Evolutionary conservation across 2,888 invertebrate species (phyloP).

Genomic region (Sarcophaga variegata): DNA sequence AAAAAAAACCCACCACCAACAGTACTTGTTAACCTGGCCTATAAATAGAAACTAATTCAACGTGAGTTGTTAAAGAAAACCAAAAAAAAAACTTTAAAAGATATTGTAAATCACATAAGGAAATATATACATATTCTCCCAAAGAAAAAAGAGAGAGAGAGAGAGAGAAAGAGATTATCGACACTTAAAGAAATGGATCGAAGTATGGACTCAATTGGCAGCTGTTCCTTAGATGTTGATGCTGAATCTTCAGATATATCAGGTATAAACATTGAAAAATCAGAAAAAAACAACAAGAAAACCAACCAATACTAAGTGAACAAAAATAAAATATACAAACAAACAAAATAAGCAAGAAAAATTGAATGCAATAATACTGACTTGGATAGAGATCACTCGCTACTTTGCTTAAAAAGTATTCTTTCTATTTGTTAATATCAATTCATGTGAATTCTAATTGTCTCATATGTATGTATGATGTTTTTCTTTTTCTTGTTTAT

Average conservation of each 20-base stretch:
- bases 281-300: slow-evolving; percentile 28
- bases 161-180: background rate
- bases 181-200: slow-evolving; percentile 84
- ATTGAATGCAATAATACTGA: slow-evolving; percentile 8
- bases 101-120: background rate
- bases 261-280: slow-evolving; percentile 83
- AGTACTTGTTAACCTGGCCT: slow-evolving; percentile 48
- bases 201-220: slow-evolving; percentile 92
- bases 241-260: slow-evolving; percentile 87
- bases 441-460: slow-evolving; percentile 3
- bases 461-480: slow-evolving; percentile 15
- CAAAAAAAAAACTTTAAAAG: slow-evolving; percentile 6
- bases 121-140: too few relatives aligned
- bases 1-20: slow-evolving; percentile 19
- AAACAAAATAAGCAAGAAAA: slow-evolving; percentile 54
- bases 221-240: slow-evolving; percentile 93
- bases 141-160: background rate
- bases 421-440: slow-evolving; percentile 2
- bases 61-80: slow-evolving; percentile 21
- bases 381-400: slow-evolving; percentile 7
- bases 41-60: slow-evolving; percentile 23
- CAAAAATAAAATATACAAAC: slow-evolving; percentile 21
- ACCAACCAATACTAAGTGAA: slow-evolving; percentile 18
- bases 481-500: slow-evolving; percentile 47
- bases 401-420: background rate